Percentiles rank a stretch among this genome's conserved stretches.
These are phyloP conservation scores for Hydropsyche betteni DNA, from an alignment of 2,888 invertebrate species.

Conservation along the genomic window DNA sequence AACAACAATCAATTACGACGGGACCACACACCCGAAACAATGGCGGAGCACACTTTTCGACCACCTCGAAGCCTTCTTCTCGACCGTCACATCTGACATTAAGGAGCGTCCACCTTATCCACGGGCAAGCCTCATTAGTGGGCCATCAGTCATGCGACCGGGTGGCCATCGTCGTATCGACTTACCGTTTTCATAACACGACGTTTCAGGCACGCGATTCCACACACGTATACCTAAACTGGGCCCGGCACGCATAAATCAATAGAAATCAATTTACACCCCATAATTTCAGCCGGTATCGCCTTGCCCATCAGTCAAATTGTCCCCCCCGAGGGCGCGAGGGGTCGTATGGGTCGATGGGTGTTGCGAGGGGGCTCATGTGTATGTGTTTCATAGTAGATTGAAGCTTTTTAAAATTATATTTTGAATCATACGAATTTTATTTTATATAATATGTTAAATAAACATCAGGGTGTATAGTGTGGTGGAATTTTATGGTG, in stretches of 20 bases:
- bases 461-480: no score
- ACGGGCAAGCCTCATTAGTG: constrained; percentile 18
- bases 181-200: constrained; percentile 34
- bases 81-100: background rate
- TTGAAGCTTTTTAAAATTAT: no score
- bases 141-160: constrained; percentile 29
- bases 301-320: constrained; percentile 45
- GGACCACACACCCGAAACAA: constrained; percentile 20
- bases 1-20: background rate
- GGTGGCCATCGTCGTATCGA: background rate
- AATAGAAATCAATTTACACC: constrained; percentile 51
- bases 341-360: background rate
- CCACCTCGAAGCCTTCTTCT: background rate
- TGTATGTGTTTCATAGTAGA: no score
- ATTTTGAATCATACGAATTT: no score
- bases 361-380: background rate
- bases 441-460: no score
- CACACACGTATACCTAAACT: background rate
- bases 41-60: background rate
- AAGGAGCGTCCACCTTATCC: background rate
- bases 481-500: no score
- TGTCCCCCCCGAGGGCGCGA: constrained; percentile 23
- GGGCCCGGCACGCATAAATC: constrained; percentile 41
- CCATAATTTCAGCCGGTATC: constrained; percentile 42
- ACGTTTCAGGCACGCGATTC: constrained; percentile 38